Base-by-base conservation (phyloP, 2,113 vertebrate genomes). In the Arothron firmamentum region DNA sequence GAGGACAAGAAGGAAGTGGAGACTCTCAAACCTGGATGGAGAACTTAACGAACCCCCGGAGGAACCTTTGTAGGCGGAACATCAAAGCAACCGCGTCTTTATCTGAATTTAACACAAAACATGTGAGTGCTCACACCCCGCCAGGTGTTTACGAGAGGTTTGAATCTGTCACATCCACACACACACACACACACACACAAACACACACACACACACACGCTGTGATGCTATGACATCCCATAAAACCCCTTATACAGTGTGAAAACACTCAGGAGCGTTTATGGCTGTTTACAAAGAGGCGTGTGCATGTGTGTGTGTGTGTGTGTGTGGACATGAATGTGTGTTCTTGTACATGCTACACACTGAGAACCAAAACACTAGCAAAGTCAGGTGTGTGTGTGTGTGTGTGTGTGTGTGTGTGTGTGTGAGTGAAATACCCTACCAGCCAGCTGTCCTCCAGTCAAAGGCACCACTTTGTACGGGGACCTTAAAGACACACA, bases 401-500 rank as follows among this genome's bases (percentile, higher is more conserved):
- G 43, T 45, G 43, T 45, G 38, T 21, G 20, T 52, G 34, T 2
- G 15, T 23, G 28, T n/a, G 19, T n/a, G 43, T 45, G 43, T 45
- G 38, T 21, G 20, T 52, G 34, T 2, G 15, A 23, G 28, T n/a
- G 19, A 16, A 6, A 47, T 10, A 50, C 82, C 86, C 88, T 91
- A 97, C 95, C 94, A 61, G 91, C 89, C 5, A 92, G 85, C 25
- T 92, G 93, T 75, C 88, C 93, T 56, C 89, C 74, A 20, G 86
- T 68, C 63, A 93, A 81, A 0, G 93, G 92, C 67, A 94, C 90
- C 78, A 96, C 92, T 87, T 90, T 89, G 87, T 96, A 97, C 0
- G 94, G 94, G 42, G 90, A 93, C 76, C 94, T 96, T 88, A 16
- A 92, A 89, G 69, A 92, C 50, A 88, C 21, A 23, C 21, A 23